These are phyloP conservation scores for Girardia tigrina DNA, from an alignment of 2,888 invertebrate species.

Conservation along the genomic window DNA sequence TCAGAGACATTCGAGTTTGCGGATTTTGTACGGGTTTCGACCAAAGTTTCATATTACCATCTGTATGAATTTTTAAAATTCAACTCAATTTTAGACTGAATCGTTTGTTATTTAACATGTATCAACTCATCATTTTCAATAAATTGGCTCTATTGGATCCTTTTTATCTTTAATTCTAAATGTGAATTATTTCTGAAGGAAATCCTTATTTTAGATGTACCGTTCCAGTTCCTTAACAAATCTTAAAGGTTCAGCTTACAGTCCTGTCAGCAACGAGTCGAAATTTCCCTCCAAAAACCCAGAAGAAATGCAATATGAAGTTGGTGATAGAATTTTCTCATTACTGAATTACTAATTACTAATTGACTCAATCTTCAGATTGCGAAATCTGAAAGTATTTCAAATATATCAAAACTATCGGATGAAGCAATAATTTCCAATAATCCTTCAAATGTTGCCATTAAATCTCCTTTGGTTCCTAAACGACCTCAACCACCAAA, in stretches of 20 bases:
- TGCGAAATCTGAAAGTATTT: neutral
- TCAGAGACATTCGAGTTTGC: too few relatives aligned
- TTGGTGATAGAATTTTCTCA: neutral
- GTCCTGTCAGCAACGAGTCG: neutral
- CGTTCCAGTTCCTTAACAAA: neutral
- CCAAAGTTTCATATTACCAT: too few relatives aligned
- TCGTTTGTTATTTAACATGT: too few relatives aligned
- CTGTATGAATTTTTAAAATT: too few relatives aligned
- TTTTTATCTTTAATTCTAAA: too few relatives aligned
- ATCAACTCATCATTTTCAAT: too few relatives aligned
- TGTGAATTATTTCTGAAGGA: too few relatives aligned
- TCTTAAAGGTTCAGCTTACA: neutral
- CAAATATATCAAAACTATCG: conserved; percentile 11
- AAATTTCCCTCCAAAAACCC: neutral
- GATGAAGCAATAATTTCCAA: neutral
- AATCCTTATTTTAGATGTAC: neutral
- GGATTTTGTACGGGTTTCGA: too few relatives aligned
- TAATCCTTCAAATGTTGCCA: neutral
- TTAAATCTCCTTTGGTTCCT: neutral
- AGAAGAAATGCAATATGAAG: neutral
- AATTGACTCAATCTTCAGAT: neutral
- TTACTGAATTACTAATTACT: too few relatives aligned
- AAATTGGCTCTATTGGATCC: too few relatives aligned
- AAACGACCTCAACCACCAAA: conserved; percentile 30
- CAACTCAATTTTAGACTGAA: too few relatives aligned